Conservation (phyloP, 1,140 invertebrate genomes). For the Drosophila virilis region DNA sequence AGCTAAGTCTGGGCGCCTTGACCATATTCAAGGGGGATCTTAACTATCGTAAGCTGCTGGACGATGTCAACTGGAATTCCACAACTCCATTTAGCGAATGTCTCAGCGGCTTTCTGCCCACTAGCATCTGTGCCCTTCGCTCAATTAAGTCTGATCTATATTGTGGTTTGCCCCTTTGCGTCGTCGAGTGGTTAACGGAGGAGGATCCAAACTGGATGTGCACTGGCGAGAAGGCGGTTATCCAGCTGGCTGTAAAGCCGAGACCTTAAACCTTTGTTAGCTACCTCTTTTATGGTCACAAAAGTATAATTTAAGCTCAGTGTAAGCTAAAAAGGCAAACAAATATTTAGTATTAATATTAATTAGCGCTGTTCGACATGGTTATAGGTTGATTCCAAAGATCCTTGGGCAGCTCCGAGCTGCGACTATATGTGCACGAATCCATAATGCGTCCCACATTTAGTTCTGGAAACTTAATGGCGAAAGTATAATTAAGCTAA, state of each 20-base stretch:
- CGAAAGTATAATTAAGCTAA: background rate
- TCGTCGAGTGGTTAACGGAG: constrained; percentile 86
- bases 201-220: constrained; percentile 91
- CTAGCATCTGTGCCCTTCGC: constrained; percentile 91
- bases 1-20: constrained; percentile 88
- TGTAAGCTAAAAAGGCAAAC: too few relatives aligned
- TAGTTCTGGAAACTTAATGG: too few relatives aligned
- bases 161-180: constrained; percentile 89
- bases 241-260: constrained; percentile 64
- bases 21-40: constrained; percentile 98
- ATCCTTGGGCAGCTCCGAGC: too few relatives aligned
- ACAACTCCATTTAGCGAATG: constrained; percentile 89
- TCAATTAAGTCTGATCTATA: constrained; percentile 96
- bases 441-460: too few relatives aligned
- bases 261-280: constrained; percentile 28
- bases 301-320: too few relatives aligned
- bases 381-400: too few relatives aligned
- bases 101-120: constrained; percentile 92
- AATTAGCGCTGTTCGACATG: too few relatives aligned
- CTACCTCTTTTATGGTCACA: too few relatives aligned
- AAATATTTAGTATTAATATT: too few relatives aligned
- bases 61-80: constrained; percentile 93
- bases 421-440: too few relatives aligned
- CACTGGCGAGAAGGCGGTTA: constrained; percentile 91
- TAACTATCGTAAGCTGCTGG: constrained; percentile 97